Evolutionary conservation across 2,113 vertebrate genomes (phyloP).

Genomic region (Pristiophorus japonicus): DNA sequence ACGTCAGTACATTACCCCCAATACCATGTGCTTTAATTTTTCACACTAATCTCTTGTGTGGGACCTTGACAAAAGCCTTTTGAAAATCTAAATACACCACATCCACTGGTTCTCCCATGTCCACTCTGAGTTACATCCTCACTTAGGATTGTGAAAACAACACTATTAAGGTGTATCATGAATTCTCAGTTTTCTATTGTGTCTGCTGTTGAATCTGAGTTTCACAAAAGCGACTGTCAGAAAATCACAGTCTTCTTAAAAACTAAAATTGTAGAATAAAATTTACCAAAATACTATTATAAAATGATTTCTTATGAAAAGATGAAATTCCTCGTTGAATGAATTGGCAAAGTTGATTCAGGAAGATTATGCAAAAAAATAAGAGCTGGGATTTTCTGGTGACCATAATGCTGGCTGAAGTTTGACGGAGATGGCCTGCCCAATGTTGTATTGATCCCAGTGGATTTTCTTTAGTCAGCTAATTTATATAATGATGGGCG

Average conservation of each 20-base stretch:
- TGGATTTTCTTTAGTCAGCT: background rate
- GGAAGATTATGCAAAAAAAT: background rate
- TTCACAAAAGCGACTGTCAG: background rate
- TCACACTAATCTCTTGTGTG: too few species aligned
- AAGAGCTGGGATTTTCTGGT: background rate
- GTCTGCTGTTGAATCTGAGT: background rate
- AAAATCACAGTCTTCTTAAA: background rate
- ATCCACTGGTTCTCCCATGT: too few species aligned
- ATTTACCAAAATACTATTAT: background rate
- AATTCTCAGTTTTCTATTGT: background rate
- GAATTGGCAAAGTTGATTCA: background rate
- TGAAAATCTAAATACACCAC: too few species aligned
- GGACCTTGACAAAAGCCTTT: too few species aligned
- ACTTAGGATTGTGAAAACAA: background rate
- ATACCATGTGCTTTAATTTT: too few species aligned
- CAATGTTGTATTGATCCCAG: too few species aligned
- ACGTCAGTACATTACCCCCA: too few species aligned
- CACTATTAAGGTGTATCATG: background rate
- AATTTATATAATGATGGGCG: background rate
- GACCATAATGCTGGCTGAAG: background rate
- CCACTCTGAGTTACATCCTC: too few species aligned
- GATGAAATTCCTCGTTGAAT: background rate
- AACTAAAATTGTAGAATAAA: too few species aligned
- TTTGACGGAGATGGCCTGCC: too few species aligned
- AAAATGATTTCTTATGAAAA: background rate